Evolutionary conservation across 2,113 vertebrate species (phyloP).

Genomic region (Stigmatopora argus): DNA sequence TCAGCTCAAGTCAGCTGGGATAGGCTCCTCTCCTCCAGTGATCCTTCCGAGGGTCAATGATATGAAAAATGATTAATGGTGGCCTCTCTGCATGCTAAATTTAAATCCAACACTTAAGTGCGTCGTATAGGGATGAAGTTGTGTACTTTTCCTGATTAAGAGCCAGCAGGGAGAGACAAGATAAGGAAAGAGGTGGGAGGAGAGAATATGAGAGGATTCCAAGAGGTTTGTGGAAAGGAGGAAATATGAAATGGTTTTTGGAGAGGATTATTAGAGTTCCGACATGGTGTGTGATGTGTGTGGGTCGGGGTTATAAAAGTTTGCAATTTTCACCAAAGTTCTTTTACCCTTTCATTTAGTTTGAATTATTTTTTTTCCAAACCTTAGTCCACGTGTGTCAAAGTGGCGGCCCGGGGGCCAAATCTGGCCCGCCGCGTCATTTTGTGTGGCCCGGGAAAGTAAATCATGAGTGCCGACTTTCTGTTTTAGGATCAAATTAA

Average conservation of each 20-base stretch:
- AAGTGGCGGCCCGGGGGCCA: too few species aligned
- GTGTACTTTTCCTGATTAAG: constrained; percentile 15
- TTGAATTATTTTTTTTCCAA: too few species aligned
- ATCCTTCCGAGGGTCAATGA: not conserved
- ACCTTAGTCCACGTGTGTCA: too few species aligned
- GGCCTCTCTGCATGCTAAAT: constrained; percentile 16
- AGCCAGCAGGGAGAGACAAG: constrained; percentile 1
- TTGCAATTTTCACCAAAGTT: too few species aligned
- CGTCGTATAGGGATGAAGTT: constrained; percentile 6
- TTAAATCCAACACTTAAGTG: constrained; percentile 5
- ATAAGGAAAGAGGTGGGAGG: constrained; percentile 8
- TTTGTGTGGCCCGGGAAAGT: too few species aligned
- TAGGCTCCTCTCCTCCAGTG: not conserved
- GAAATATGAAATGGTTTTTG: constrained; percentile 18
- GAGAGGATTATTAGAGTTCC: constrained; percentile 5
- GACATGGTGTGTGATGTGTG: not conserved
- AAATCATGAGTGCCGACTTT: too few species aligned
- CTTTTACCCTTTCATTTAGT: too few species aligned
- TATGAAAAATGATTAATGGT: not conserved
- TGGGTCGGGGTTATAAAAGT: not conserved
- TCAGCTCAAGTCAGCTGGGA: not conserved
- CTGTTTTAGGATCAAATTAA: too few species aligned
- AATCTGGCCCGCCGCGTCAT: too few species aligned
- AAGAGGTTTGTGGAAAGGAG: constrained; percentile 2
- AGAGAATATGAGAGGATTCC: not conserved